Evolutionary conservation across 2,888 invertebrate genomes (phyloP).

Genomic region (Acanthoscelides obtectus): DNA sequence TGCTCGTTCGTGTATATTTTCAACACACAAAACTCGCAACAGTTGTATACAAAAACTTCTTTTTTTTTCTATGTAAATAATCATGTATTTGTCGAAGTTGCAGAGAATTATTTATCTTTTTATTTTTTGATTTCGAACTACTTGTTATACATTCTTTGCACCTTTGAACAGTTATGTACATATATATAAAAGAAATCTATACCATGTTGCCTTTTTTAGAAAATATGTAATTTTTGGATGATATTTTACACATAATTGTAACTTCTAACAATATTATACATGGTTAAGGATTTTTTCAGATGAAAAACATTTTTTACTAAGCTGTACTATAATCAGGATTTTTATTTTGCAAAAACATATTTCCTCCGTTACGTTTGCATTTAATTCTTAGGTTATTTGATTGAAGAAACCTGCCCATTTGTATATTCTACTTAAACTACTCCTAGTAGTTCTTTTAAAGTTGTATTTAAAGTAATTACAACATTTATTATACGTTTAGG

Average conservation of each 20-base stretch:
- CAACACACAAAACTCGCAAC: neutral
- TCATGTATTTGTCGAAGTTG: constrained; percentile 19
- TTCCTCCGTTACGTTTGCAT: neutral
- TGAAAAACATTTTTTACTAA: constrained; percentile 11
- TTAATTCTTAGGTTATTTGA: neutral
- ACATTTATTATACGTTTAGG: constrained; percentile 29
- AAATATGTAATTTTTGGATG: constrained; percentile 35
- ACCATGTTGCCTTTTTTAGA: constrained; percentile 39
- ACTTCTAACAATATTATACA: constrained; percentile 21
- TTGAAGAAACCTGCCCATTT: constrained; percentile 19
- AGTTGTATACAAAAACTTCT: constrained; percentile 13
- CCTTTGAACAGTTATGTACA: constrained; percentile 27
- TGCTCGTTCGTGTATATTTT: neutral
- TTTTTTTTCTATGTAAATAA: constrained; percentile 22
- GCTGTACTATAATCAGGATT: neutral
- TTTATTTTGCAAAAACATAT: neutral
- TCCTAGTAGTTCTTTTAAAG: constrained; percentile 25
- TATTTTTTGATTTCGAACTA: constrained; percentile 1
- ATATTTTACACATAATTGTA: constrained; percentile 35
- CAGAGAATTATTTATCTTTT: constrained; percentile 8
- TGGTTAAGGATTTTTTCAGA: constrained; percentile 25
- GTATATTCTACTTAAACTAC: constrained; percentile 27
- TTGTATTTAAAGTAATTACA: constrained; percentile 28
- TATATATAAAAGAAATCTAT: constrained; percentile 25
- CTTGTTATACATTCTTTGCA: constrained; percentile 16